A percentile compares a stretch with the other conserved stretches of the same genome.
phyloP scores from a whole-genome alignment of 2,888 invertebrate genomes.

The Mimas tiliae region DNA sequence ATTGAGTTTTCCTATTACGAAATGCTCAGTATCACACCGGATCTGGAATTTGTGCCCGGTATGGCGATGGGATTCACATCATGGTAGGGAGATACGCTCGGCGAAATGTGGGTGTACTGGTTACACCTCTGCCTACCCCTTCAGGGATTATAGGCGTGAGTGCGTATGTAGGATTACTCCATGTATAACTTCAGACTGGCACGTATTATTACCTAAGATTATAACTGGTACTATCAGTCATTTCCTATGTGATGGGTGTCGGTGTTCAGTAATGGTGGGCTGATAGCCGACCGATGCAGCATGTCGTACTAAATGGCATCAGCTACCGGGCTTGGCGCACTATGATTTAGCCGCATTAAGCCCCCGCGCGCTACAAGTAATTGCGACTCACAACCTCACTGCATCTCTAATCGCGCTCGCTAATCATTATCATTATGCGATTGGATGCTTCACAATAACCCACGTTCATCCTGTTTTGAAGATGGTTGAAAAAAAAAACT shows the following conservation, averaged over 20 bases:
- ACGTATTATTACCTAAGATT: no score
- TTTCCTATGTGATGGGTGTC: not conserved
- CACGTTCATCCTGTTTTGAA: not conserved
- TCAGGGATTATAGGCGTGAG: no score
- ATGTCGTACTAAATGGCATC: conserved; percentile 5
- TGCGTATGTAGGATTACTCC: no score
- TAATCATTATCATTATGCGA: conserved; percentile 21
- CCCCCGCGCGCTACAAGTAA: conserved; percentile 11
- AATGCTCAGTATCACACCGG: no score
- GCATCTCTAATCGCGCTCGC: not conserved
- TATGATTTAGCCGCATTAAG: conserved; percentile 22
- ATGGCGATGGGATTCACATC: no score
- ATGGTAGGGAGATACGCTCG: no score
- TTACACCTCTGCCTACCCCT: no score
- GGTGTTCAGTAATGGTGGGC: not conserved
- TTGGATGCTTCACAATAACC: conserved; percentile 12
- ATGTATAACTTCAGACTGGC: no score
- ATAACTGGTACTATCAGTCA: not conserved
- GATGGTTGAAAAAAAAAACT: not conserved
- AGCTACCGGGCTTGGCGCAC: conserved; percentile 20
- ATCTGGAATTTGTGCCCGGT: no score
- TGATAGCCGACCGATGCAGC: conserved; percentile 8
- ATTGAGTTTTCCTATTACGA: no score
- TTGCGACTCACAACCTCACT: conserved; percentile 13
- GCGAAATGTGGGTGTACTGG: no score